Percentiles rank a stretch among this genome's conserved stretches.
Evolutionary conservation across 1,140 invertebrate species (phyloP).

Genomic region (Ceratoteleas bidentatus): DNA sequence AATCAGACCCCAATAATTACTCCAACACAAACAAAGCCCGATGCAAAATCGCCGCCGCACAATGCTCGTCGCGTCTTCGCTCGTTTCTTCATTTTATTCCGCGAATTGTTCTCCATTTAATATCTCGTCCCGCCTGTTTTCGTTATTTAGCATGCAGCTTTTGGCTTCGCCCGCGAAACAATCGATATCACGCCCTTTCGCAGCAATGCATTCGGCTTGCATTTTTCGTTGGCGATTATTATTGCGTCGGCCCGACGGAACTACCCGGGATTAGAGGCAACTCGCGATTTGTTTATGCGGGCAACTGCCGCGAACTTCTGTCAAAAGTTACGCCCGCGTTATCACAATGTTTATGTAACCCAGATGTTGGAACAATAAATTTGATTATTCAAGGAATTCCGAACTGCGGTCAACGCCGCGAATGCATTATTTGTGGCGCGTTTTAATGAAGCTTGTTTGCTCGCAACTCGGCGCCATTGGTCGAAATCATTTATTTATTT

Average conservation of each 20-base stretch:
- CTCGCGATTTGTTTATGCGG: conserved; percentile 15
- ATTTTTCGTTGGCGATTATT: not conserved
- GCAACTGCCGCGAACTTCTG: conserved; percentile 11
- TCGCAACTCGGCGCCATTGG: not conserved
- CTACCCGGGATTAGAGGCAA: conserved; percentile 1
- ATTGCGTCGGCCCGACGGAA: not conserved
- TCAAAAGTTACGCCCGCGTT: conserved; percentile 19
- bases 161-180: not conserved
- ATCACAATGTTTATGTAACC: conserved; percentile 25
- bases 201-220: not conserved
- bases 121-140: not conserved
- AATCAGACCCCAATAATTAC: not conserved
- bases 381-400: conserved; percentile 19
- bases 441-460: conserved; percentile 8
- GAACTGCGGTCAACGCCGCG: not conserved
- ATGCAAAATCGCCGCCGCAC: not conserved
- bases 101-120: not conserved
- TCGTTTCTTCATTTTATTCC: not conserved
- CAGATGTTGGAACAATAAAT: conserved; percentile 13
- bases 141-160: conserved; percentile 6
- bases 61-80: not conserved
- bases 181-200: conserved; percentile 7
- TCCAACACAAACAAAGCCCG: conserved; percentile 1
- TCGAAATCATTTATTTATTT: too few relatives aligned
- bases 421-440: conserved; percentile 1